Conservation (phyloP, 2,888 invertebrate species). For the Mechanitis mazaeus region DNA sequence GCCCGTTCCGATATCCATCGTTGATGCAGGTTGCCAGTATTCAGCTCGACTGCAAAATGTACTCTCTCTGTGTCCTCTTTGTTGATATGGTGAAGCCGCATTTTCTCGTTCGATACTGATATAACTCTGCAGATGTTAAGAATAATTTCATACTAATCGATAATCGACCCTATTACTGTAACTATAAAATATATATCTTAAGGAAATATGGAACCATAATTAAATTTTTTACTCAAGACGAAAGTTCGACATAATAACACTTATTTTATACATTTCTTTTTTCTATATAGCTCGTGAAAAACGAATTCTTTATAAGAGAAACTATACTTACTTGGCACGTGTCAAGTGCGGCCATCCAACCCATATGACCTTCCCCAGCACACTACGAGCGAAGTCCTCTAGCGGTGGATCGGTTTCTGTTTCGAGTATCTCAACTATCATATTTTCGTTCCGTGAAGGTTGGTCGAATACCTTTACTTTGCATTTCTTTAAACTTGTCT, state of each 20-base stretch:
- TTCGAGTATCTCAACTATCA: slow-evolving; percentile 83
- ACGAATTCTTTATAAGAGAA: background rate
- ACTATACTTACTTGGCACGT: slow-evolving; percentile 81
- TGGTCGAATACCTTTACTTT: slow-evolving; percentile 94
- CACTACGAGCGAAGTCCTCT: slow-evolving; percentile 75
- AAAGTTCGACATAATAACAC: background rate
- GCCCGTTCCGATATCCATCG: slow-evolving; percentile 73
- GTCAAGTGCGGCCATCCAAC: slow-evolving; percentile 95
- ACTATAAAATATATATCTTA: too few species aligned
- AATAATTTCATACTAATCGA: slow-evolving; percentile 4
- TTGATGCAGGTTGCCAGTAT: slow-evolving; percentile 60
- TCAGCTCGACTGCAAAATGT: slow-evolving; percentile 61
- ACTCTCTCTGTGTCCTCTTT: slow-evolving; percentile 47
- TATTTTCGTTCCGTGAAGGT: slow-evolving; percentile 86
- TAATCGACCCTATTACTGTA: background rate
- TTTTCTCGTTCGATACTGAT: slow-evolving; percentile 77
- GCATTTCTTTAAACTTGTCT: slow-evolving; percentile 80
- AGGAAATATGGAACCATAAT: too few species aligned
- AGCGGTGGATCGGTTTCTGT: slow-evolving; percentile 54
- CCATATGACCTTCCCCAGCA: slow-evolving; percentile 85
- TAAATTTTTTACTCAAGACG: too few species aligned
- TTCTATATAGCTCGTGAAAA: background rate
- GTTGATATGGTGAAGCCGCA: slow-evolving; percentile 62
- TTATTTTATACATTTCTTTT: background rate
- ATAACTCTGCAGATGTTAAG: slow-evolving; percentile 68